Conservation (phyloP, 2,797 vertebrate genomes). For the Pangasius larnaudii region DNA sequence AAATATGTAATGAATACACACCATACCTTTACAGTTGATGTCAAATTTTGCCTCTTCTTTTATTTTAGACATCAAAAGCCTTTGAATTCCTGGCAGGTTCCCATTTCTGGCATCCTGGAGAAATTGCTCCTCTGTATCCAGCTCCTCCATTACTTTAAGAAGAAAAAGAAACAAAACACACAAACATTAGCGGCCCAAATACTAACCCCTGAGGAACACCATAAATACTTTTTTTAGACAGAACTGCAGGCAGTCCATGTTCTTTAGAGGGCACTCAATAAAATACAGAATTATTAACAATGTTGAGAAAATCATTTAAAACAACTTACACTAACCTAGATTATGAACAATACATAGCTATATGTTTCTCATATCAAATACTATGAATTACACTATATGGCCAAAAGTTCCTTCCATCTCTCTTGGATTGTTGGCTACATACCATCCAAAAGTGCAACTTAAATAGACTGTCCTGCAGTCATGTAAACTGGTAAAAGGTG, state of each 20-base stretch:
- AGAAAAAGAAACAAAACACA: slow-evolving; percentile 2
- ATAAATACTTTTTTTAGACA: not conserved
- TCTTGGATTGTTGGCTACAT: no score
- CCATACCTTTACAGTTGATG: slow-evolving; percentile 94
- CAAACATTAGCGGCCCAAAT: not conserved
- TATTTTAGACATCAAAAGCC: slow-evolving; percentile 77
- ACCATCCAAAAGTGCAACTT: no score
- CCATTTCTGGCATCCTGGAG: slow-evolving; percentile 90
- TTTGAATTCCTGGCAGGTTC: slow-evolving; percentile 81
- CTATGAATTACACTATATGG: not conserved
- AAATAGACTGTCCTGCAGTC: no score
- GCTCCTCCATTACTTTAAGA: slow-evolving; percentile 72
- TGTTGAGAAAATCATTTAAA: not conserved
- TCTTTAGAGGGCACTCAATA: not conserved
- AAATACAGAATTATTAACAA: not conserved
- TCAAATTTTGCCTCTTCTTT: slow-evolving; percentile 78
- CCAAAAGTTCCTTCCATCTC: not conserved
- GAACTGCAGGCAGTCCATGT: not conserved
- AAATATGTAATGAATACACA: not conserved
- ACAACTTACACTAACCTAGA: not conserved
- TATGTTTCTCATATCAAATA: not conserved
- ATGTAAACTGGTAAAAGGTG: no score
- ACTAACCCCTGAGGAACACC: not conserved
- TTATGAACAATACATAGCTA: not conserved
- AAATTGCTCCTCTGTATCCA: slow-evolving; percentile 88